A percentile compares a stretch with the other conserved stretches of the same genome.
Evolutionary conservation across 2,113 vertebrate genomes (phyloP).

Genomic region (Stegostoma tigrinum): DNA sequence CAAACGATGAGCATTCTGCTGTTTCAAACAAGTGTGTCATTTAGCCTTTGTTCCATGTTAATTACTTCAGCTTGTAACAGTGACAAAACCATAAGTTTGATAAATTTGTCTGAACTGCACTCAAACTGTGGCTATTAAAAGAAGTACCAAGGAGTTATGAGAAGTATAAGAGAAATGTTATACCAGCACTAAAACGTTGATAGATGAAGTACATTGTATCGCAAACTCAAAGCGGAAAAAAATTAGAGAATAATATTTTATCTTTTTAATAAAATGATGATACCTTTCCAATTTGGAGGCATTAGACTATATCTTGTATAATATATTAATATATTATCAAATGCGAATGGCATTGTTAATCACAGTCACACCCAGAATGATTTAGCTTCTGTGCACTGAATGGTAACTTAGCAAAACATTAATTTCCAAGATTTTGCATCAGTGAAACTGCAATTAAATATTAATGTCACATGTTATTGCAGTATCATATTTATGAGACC

Average conservation of each 20-base stretch:
- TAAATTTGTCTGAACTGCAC: constrained; percentile 36
- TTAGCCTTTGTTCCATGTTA: constrained; percentile 34
- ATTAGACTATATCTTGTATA: constrained; percentile 83
- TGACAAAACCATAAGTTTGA: constrained; percentile 36
- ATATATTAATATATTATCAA: constrained; percentile 87
- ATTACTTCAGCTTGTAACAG: constrained; percentile 32
- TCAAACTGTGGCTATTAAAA: constrained; percentile 34
- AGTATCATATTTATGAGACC: constrained; percentile 82
- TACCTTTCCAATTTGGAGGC: constrained; percentile 66
- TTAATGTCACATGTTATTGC: constrained; percentile 86
- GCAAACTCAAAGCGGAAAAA: constrained; percentile 25
- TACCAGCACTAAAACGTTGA: constrained; percentile 27
- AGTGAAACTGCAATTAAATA: constrained; percentile 85
- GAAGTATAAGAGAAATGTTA: not conserved
- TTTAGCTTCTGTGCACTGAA: constrained; percentile 82
- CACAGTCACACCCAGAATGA: constrained; percentile 81
- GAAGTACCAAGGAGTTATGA: constrained; percentile 25
- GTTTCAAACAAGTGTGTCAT: constrained; percentile 30
- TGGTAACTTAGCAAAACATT: constrained; percentile 85
- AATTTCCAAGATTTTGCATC: constrained; percentile 85
- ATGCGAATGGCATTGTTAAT: constrained; percentile 85
- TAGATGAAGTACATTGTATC: constrained; percentile 29
- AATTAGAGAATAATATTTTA: constrained; percentile 33
- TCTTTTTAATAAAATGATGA: constrained; percentile 37
- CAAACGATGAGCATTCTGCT: not conserved